phyloP scores from a whole-genome alignment of 1,140 invertebrate genomes.

The Brachionus plicatilis region DNA sequence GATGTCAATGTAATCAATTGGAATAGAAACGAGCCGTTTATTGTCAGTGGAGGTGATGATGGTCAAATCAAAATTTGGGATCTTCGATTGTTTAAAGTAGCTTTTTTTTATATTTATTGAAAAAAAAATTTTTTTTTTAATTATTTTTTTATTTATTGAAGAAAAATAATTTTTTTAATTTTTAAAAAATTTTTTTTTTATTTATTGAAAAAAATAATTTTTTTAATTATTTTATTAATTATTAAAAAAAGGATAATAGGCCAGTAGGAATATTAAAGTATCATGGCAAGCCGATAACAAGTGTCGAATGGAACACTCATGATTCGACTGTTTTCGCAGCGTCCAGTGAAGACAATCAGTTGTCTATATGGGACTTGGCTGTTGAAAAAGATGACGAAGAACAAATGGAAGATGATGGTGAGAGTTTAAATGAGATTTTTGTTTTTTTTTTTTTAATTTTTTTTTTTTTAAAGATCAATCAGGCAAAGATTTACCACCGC shows the following conservation, averaged over 20 bases:
- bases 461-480: background rate
- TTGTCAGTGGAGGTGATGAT: slow-evolving; percentile 91
- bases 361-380: slow-evolving; percentile 93
- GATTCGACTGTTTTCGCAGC: slow-evolving; percentile 88
- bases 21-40: slow-evolving; percentile 80
- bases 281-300: slow-evolving; percentile 83
- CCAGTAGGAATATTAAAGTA: slow-evolving; percentile 86
- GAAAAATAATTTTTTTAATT: slow-evolving; percentile 46
- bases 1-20: slow-evolving; percentile 98
- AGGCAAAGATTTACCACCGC: slow-evolving; percentile 72
- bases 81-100: slow-evolving; percentile 73
- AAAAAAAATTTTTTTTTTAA: background rate
- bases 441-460: slow-evolving; percentile 52
- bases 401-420: slow-evolving; percentile 39
- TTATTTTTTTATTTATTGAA: background rate
- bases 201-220: background rate
- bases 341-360: slow-evolving; percentile 86
- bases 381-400: slow-evolving; percentile 66
- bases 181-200: too few relatives aligned
- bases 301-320: slow-evolving; percentile 90
- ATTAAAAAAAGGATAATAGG: slow-evolving; percentile 58
- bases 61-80: slow-evolving; percentile 91
- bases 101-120: background rate
- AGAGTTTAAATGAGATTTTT: slow-evolving; percentile 41
- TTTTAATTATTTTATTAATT: background rate